Base-by-base conservation (phyloP, 2,888 invertebrate genomes). In the Agriotes lineatus region DNA sequence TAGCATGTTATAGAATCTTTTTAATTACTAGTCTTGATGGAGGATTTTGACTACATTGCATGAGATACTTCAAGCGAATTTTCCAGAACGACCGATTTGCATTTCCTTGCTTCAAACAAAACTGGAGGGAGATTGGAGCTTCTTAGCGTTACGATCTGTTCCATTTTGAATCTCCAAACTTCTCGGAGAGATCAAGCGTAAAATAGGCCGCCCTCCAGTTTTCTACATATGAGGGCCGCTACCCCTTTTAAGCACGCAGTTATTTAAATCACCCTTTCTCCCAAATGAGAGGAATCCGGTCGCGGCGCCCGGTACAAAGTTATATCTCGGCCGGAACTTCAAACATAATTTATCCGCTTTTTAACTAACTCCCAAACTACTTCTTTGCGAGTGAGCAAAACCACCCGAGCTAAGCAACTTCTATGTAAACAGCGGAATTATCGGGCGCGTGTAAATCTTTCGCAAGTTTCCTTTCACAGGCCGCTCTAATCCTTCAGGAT, bases 401-500 rank as follows among this genome's bases (percentile, higher is more conserved):
- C 45, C 33, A 58, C 58, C 58, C 58, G 58, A 65, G 45, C 56
- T 56, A 58, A 59, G 22, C 18, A 35, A 64, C 45, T 64, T 64
- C 22, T 64, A 45, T 56, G 67, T 67, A 67, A 67, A 60, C 60
- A 52, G 22, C 44, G 20, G 54, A 67, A 67, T 60, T 60, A 60
- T 67, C 30, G 44, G 30, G 12, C 30, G 59, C 39, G 64, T 64
- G 56, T 44, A 63, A 63, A 63, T 54, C 63, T 63, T 63, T 52
- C 19, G 50, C 10, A 52, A 52, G 50, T 52, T 52, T 52, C 30
- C 50, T 18, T 30, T 20, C 18, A 30, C 42, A 39, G 12, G 4
- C 52, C 37, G 19, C 19, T 62, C 56, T 67, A 69, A 72, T 67
- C 71, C 66, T 52, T 44, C 67, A 57, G 67, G 67, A 69, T 69